Evolutionary conservation across 2,797 vertebrate species (phyloP).

Genomic region (Melanitta fusca): DNA sequence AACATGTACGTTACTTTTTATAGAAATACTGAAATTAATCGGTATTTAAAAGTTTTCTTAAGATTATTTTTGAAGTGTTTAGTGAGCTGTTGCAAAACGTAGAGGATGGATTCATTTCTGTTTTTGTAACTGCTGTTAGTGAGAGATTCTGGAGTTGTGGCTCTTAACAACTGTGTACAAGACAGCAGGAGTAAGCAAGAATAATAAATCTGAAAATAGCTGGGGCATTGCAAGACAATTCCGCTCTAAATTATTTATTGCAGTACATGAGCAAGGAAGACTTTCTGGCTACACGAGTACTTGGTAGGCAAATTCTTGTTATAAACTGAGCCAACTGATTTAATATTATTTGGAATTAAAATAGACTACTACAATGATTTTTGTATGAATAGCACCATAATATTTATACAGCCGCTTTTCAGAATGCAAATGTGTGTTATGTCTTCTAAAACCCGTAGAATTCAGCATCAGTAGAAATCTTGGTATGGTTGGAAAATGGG

Average conservation of each 20-base stretch:
- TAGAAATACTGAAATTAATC: background rate
- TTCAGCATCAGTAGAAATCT: background rate
- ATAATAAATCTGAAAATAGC: conserved; percentile 38
- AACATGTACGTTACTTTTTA: background rate
- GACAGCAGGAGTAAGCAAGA: conserved; percentile 1
- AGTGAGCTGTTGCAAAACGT: background rate
- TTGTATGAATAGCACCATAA: background rate
- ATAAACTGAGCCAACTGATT: background rate
- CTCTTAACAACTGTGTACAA: background rate
- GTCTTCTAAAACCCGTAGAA: background rate
- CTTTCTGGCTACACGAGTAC: background rate
- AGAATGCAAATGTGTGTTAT: background rate
- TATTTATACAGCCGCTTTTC: background rate
- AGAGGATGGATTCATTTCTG: background rate
- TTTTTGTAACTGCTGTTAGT: background rate
- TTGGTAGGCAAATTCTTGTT: background rate
- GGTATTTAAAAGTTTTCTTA: background rate
- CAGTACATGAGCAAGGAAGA: background rate
- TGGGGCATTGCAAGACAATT: conserved; percentile 5
- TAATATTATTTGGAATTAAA: background rate
- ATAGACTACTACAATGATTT: background rate
- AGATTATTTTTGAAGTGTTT: background rate
- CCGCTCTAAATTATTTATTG: conserved; percentile 34
- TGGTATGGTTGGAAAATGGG: background rate
- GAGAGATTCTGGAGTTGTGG: background rate